Evolutionary conservation across 2,888 invertebrate genomes (phyloP), one percentile per base, ranked within the genome.

Genomic region (Erannis defoliaria): DNA sequence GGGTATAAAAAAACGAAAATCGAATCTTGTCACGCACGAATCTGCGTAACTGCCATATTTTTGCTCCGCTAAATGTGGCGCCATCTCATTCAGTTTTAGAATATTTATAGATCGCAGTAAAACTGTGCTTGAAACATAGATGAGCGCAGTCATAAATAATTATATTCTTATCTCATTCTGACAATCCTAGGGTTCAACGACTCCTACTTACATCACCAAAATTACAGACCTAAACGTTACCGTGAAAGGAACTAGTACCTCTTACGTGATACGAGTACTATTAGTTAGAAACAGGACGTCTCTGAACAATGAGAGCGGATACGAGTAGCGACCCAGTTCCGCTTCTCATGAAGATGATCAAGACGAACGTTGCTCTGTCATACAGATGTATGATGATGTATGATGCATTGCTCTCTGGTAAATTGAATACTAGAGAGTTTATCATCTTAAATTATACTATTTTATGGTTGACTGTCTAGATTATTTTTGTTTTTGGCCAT

Each of bases 301-400:
- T 85, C 78, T 55, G 74, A 84, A 88, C 87, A 89, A 88, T 84
- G 80, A 78, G 84, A 81, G 80, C 88, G 89, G 88, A 89, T 84
- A 77, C 68, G 62, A 68, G 70, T 74, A 81, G 77, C 77, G 69
- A 72, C 70, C 71, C 68, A 76, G 82, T 89, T 88, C 89, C 86
- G 85, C 81, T 82, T 86, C 84, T 82, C 83, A 85, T 81, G 78
- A 75, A 31, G 46, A 46, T 16, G 38, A 50, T 50, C 26, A 38
- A 80, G 78, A 81, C 76, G 75, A 75, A 78, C 74, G 76, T 75
- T 74, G 75, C 74, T 66, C 64, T 72, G 66, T 73, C 70, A 70
- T 66, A 55, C 55, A 58, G 10, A 31, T 26, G 26, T 26, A 26
- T 55, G 43, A 60, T 37, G 37, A 51, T 50, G 35, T 54, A 49